Conservation (phyloP, 2,888 invertebrate species). For the Mesochorus sp. region DNA sequence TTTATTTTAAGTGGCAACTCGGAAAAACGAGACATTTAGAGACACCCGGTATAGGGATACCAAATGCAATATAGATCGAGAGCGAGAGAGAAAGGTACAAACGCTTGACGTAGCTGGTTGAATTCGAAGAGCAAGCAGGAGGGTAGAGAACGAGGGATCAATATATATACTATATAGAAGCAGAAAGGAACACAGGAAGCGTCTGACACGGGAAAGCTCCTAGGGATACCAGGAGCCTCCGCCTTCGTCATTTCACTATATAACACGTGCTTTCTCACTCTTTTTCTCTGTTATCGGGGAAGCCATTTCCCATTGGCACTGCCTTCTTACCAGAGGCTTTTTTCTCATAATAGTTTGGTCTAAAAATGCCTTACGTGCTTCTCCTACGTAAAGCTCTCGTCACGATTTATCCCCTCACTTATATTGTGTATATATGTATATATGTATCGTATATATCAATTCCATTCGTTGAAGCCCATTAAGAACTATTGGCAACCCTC, state of each 20-base stretch:
- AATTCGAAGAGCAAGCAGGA: conserved; percentile 66
- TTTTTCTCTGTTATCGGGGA: conserved; percentile 19
- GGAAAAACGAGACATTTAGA: not conserved
- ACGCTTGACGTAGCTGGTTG: conserved; percentile 67
- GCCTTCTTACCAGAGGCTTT: conserved; percentile 65
- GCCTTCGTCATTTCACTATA: conserved; percentile 49
- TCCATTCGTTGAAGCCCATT: conserved; percentile 34
- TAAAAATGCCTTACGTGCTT: conserved; percentile 60
- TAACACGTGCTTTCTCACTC: not conserved
- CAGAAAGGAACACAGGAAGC: conserved; percentile 77
- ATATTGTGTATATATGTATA: not conserved
- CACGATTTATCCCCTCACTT: conserved; percentile 56
- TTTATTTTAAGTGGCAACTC: not conserved
- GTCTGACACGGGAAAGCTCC: conserved; percentile 76
- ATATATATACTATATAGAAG: conserved; percentile 72
- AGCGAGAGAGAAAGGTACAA: conserved; percentile 60
- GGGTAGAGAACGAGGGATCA: conserved; percentile 73
- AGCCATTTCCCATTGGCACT: conserved; percentile 42
- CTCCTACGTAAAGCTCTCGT: conserved; percentile 56
- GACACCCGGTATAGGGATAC: conserved; percentile 59
- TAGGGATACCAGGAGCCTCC: conserved; percentile 63
- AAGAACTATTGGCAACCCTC: conserved; percentile 26
- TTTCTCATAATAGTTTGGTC: conserved; percentile 51
- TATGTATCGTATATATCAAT: conserved; percentile 36
- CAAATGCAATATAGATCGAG: conserved; percentile 71